Evolutionary conservation across 2,113 vertebrate species (phyloP).

Genomic region (Aegithalos caudatus): DNA sequence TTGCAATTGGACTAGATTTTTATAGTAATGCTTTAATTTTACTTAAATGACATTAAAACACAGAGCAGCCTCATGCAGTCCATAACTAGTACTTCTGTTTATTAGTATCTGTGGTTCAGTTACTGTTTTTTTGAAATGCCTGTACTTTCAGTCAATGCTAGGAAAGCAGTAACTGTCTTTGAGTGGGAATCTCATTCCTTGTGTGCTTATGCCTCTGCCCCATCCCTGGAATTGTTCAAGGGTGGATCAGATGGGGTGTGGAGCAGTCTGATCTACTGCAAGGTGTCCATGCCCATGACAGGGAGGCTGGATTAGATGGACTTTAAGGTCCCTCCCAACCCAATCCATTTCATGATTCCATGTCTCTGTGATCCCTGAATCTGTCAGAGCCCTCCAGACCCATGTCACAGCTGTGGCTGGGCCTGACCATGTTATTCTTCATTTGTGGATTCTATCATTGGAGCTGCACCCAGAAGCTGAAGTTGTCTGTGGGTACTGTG

Average conservation of each 20-base stretch:
- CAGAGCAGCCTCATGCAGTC: background rate
- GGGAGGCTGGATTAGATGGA: background rate
- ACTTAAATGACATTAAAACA: background rate
- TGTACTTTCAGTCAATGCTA: background rate
- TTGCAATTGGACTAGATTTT: background rate
- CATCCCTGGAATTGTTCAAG: background rate
- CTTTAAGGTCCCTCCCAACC: background rate
- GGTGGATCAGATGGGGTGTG: rapidly evolving
- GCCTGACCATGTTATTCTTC: rapidly evolving
- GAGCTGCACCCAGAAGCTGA: background rate
- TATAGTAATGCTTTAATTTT: background rate
- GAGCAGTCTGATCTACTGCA: too few relatives aligned
- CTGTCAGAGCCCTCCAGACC: background rate
- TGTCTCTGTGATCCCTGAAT: background rate
- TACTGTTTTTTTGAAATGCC: background rate
- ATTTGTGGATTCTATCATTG: background rate
- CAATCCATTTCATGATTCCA: background rate
- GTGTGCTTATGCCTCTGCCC: rapidly evolving
- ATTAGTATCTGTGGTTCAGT: background rate
- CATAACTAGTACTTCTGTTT: rapidly evolving
- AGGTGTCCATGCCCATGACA: rapidly evolving
- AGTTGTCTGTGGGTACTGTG: background rate
- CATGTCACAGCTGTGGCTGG: rapidly evolving
- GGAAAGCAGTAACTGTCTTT: background rate
- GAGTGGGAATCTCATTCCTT: background rate